Evolutionary conservation across 1,140 invertebrate genomes (phyloP).

Genomic region (Helicoverpa zea): DNA sequence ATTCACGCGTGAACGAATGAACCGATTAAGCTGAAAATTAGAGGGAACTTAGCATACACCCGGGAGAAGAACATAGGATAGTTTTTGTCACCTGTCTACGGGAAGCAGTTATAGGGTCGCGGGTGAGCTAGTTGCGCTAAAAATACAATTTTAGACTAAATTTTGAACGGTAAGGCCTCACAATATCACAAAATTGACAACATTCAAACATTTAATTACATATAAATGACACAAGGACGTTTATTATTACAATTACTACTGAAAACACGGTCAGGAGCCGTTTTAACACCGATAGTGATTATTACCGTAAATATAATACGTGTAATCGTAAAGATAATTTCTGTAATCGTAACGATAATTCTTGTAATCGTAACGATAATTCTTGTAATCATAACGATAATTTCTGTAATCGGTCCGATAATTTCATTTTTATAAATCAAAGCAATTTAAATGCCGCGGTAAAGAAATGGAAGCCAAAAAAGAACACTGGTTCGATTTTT

Average conservation of each 20-base stretch:
- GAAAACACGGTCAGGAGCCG: background rate
- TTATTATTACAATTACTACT: background rate
- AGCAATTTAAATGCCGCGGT: too few species aligned
- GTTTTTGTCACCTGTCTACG: too few species aligned
- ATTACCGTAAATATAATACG: background rate
- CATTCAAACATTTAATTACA: slow-evolving; percentile 5
- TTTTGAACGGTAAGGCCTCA: slow-evolving; percentile 4
- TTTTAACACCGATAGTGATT: background rate
- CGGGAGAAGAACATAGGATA: too few species aligned
- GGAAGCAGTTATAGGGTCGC: too few species aligned
- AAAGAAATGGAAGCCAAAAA: too few species aligned
- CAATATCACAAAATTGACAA: slow-evolving; percentile 9
- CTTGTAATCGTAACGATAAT: background rate
- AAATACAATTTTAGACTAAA: background rate
- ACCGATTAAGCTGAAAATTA: too few species aligned
- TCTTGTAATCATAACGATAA: background rate
- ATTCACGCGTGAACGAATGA: too few species aligned
- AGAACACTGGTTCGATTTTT: too few species aligned
- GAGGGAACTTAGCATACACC: too few species aligned
- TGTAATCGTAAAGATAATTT: background rate
- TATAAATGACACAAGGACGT: background rate
- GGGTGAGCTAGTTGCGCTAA: too few species aligned
- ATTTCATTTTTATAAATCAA: too few species aligned
- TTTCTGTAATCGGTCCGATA: background rate
- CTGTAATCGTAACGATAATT: background rate